Percentiles rank a stretch among this genome's conserved stretches.
These are phyloP conservation scores for Atrichornis clamosus DNA, from an alignment of 2,113 vertebrate genomes.

Conservation along the genomic window DNA sequence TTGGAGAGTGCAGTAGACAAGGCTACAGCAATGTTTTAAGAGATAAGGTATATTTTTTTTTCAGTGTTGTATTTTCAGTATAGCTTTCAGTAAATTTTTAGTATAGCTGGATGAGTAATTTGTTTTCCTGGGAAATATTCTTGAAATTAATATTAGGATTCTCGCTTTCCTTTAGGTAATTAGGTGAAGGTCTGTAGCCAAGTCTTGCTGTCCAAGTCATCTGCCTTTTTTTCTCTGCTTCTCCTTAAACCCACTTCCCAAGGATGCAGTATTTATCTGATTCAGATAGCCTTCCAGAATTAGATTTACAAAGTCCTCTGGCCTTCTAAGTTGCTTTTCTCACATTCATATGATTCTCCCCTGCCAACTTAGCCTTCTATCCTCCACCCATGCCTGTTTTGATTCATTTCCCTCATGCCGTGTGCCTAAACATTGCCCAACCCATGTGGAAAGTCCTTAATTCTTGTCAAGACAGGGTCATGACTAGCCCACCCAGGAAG, in stretches of 20 bases:
- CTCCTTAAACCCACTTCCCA: neutral
- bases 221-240: neutral
- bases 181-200: neutral
- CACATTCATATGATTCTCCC: constrained; percentile 24
- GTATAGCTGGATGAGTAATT: neutral
- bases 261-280: neutral
- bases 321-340: constrained; percentile 49
- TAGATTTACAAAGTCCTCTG: constrained; percentile 14
- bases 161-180: neutral
- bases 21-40: neutral
- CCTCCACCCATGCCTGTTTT: constrained; percentile 65
- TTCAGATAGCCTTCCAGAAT: neutral
- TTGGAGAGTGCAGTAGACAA: neutral
- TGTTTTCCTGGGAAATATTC: neutral
- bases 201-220: neutral
- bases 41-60: neutral
- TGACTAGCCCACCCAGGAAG: constrained; percentile 66
- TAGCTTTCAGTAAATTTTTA: neutral
- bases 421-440: constrained; percentile 65
- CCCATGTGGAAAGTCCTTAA: constrained; percentile 62
- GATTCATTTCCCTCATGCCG: constrained; percentile 63
- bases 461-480: constrained; percentile 66
- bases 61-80: neutral
- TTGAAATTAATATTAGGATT: neutral
- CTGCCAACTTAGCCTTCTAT: constrained; percentile 57